A percentile compares a stretch with the other conserved stretches of the same genome.
These are phyloP conservation scores for Ligdia adustata DNA, from an alignment of 2,888 invertebrate species.

Conservation along the genomic window DNA sequence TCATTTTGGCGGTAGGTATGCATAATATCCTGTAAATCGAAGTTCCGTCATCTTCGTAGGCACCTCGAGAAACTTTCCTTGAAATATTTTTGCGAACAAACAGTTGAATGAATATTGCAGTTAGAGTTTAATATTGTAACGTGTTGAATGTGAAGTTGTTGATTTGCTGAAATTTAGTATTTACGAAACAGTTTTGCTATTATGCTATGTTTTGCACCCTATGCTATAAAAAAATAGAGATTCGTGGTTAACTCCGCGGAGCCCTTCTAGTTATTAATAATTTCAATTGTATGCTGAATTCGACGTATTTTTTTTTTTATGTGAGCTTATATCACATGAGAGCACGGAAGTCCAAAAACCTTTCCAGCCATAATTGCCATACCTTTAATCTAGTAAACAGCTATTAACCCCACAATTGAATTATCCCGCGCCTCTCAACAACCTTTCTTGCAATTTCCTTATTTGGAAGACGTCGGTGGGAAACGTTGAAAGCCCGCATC, in stretches of 20 bases:
- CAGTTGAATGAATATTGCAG: too few relatives aligned
- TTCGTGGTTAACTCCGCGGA: too few relatives aligned
- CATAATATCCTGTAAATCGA: slow-evolving; percentile 25
- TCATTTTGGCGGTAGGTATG: slow-evolving; percentile 38
- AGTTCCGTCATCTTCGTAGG: slow-evolving; percentile 11
- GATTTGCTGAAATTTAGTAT: too few relatives aligned
- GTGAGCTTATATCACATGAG: not conserved
- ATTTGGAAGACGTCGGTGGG: slow-evolving; percentile 32
- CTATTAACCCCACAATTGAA: slow-evolving; percentile 49
- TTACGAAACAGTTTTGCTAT: too few relatives aligned
- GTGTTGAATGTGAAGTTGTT: too few relatives aligned
- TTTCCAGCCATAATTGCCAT: slow-evolving; percentile 16
- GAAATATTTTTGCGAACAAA: not conserved
- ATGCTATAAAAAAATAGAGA: too few relatives aligned
- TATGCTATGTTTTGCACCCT: too few relatives aligned
- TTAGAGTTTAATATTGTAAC: too few relatives aligned
- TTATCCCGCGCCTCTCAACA: slow-evolving; percentile 45
- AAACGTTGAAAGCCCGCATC: slow-evolving; percentile 22
- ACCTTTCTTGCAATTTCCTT: slow-evolving; percentile 51
- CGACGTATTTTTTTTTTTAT: too few relatives aligned
- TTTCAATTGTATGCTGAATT: too few relatives aligned
- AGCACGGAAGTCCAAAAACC: slow-evolving; percentile 7
- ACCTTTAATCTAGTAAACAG: slow-evolving; percentile 43
- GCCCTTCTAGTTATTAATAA: too few relatives aligned
- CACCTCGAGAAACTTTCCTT: not conserved